Base-by-base conservation (phyloP, 37 sponge, comb jelly and placozoan species). In the Beroe forskalii region DNA sequence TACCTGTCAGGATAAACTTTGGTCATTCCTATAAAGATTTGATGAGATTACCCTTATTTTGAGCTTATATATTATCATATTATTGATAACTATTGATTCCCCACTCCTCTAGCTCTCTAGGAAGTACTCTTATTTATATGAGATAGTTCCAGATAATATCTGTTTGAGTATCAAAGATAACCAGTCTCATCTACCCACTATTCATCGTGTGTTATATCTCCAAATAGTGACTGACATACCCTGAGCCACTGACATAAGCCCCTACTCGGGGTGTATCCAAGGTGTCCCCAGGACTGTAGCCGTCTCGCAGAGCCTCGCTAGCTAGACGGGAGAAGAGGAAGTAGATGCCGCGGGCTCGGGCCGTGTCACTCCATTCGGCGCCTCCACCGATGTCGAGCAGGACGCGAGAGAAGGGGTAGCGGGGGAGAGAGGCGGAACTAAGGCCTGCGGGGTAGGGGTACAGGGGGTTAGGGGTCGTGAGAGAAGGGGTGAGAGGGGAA, bases 331-430 rank as follows among this genome's bases (percentile, higher is more conserved):
- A 24, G 41, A 80, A 80, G 4, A 80, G 86, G 48, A 80, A 80
- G 86, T 80, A 80, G 43, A 80, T 80, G 23, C 86, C 86, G 19
- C 86, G 86, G 2, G 86, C 86, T 42, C 86, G 86, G n/a, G 48
- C 17, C 3, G 86, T 80, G 86, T 80, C 86, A 43, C 86, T 80
- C 86, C 86, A 80, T 43, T 80, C 86, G 14, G 86, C 86, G 1
- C 55, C 86, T 1, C 38, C 25, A 42, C 40, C 86, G 19, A 38
- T 23, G 31, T 80, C 86, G 40, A 80, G 86, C 22, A 80, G 12
- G 2, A 80, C 55, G 8, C 86, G 43, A 25, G 86, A 33, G 86
- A 42, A 80, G 86, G 86, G 86, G 55, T 38, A 27, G n/a, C n/a
- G 30, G 14, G 44, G 86, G 14, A 80, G 40, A 25, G 40, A 23